Base-by-base conservation (phyloP, 2,888 invertebrate genomes). In the Actias luna region DNA sequence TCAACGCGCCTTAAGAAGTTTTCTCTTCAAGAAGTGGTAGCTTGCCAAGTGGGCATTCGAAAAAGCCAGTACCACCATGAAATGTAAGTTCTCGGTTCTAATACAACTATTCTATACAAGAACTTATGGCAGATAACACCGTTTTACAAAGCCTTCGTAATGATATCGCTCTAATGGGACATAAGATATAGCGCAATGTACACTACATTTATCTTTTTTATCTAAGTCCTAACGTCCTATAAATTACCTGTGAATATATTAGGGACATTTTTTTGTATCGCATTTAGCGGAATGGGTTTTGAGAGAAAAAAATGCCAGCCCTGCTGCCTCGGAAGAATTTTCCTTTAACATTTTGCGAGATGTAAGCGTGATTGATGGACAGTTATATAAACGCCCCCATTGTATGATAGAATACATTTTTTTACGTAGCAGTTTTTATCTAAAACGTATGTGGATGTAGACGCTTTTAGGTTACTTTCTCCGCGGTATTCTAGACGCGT, bases 291-390 rank as follows among this genome's bases (percentile, higher is more conserved):
- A 62, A 62, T 62, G 58, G 58, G 61, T 62, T 62, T 61, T 58
- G 18, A 29, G 22, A 36, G 55, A 18, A 57, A 61, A 64, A 64
- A 55, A 62, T 63, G 42, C 63, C 65, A 67, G 67, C 66, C 69
- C 46, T 62, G 61, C 62, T 66, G 61, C 62, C 67, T 58, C 61
- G 64, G 55, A 64, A 68, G 73, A 72, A 69, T 76, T 75, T 76
- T 75, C 74, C 72, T 74, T 72, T 72, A 79, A 71, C 74, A 67
- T 66, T 72, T 68, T 71, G 66, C 63, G 67, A 69, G 66, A 70
- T 68, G 69, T 70, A 69, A 72, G 68, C 67, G 70, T 80, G 81
- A 80, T 80, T 80, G 82, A 80, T 78, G 73, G 74, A 76, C 75
- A 73, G 69, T 69, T 65, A 69, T 72, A 76, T 78, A 69, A 73